These are phyloP conservation scores for Ceratotherium simum DNA, from an alignment of 2,113 vertebrate species.

Conservation along the genomic window DNA sequence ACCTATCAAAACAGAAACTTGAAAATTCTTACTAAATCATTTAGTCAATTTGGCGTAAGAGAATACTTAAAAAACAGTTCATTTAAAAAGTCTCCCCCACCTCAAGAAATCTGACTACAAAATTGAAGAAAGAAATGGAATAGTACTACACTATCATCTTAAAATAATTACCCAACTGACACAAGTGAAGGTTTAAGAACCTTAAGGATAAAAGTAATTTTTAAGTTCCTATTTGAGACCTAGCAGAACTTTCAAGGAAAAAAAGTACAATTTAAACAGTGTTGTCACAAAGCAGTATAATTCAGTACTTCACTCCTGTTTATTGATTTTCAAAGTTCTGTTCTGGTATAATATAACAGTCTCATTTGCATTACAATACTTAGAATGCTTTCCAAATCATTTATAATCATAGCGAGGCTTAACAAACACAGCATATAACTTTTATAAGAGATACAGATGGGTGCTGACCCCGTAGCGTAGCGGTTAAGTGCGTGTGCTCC, in stretches of 20 bases:
- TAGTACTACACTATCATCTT: background rate
- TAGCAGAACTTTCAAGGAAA: background rate
- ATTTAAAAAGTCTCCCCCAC: background rate
- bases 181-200: constrained; percentile 34
- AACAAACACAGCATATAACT: constrained; percentile 7
- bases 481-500: too few species aligned
- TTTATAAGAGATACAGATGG: constrained; percentile 42
- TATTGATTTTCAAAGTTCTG: constrained; percentile 23
- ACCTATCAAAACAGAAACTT: constrained; percentile 17
- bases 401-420: constrained; percentile 57
- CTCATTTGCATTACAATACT: constrained; percentile 66
- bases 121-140: constrained; percentile 30
- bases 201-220: constrained; percentile 48
- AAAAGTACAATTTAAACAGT: constrained; percentile 26
- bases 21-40: constrained; percentile 27
- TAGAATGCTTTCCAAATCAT: constrained; percentile 63
- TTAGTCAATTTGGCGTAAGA: constrained; percentile 36
- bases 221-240: constrained; percentile 39
- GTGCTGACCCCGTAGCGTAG: too few species aligned
- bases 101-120: constrained; percentile 45
- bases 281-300: constrained; percentile 22
- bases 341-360: background rate
- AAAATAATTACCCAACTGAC: background rate
- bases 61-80: background rate
- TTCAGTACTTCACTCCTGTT: background rate